Conservation (phyloP, 2,113 vertebrate genomes). For the Baryphthengus martii region DNA sequence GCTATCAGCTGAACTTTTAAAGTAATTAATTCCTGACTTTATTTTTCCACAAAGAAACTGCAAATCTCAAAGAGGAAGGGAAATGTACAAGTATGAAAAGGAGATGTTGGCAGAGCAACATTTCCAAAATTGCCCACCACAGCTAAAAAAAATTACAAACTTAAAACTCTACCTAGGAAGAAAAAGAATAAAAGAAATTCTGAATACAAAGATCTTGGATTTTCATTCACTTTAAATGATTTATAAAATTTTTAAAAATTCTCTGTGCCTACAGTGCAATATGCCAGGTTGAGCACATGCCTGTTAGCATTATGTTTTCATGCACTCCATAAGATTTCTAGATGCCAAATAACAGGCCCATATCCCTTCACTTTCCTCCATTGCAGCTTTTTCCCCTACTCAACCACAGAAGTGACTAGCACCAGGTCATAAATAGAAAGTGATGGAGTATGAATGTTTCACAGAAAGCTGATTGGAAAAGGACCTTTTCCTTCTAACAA, state of each 20-base stretch:
- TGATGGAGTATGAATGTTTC: background rate
- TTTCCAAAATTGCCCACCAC: background rate
- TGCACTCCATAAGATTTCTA: background rate
- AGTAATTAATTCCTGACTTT: background rate
- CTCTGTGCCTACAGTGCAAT: background rate
- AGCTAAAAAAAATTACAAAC: background rate
- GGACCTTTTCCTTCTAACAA: conserved; percentile 7
- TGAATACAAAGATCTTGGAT: background rate
- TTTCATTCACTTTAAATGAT: background rate
- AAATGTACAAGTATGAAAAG: background rate
- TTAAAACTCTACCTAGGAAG: background rate
- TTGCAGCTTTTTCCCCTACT: background rate
- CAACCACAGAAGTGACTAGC: background rate
- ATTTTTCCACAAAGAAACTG: background rate
- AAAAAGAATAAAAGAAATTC: background rate
- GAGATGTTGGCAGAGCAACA: background rate
- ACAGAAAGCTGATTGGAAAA: conserved; percentile 25
- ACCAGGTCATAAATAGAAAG: conserved; percentile 15
- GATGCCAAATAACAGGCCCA: background rate
- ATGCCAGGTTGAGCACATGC: background rate
- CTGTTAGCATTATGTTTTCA: background rate
- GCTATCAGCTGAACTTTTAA: background rate
- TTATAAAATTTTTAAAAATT: background rate
- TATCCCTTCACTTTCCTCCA: background rate
- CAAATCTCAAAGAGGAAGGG: background rate